phyloP scores from a whole-genome alignment of 1,140 invertebrate species.

The Brachionus manjavacas region DNA sequence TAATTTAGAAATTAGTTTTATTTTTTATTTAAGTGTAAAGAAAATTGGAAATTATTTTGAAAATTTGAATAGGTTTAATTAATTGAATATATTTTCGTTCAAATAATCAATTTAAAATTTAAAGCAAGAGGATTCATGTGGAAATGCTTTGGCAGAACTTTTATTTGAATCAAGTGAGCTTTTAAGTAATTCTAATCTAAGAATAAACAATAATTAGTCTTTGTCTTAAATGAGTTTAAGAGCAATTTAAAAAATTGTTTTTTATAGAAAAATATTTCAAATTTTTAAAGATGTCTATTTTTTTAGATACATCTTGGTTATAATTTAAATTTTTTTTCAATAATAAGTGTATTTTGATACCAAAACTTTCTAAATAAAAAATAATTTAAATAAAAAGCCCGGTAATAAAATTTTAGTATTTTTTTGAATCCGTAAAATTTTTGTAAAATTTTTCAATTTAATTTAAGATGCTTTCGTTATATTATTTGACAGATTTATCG shows the following conservation, averaged over 20 bases:
- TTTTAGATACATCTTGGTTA: too few species aligned
- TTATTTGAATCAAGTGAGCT: neutral
- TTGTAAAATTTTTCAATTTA: too few species aligned
- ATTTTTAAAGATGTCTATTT: too few species aligned
- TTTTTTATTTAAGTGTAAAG: neutral
- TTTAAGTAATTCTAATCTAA: neutral
- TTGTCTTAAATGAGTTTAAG: too few species aligned
- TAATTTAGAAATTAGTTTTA: neutral
- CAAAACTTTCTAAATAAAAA: too few species aligned
- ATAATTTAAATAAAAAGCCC: too few species aligned
- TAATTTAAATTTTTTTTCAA: too few species aligned
- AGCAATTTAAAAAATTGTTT: too few species aligned
- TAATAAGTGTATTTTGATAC: too few species aligned
- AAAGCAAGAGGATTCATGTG: neutral
- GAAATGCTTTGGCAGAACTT: neutral
- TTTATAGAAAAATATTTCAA: too few species aligned
- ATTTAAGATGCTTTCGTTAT: too few species aligned
- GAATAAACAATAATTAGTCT: neutral
- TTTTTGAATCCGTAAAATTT: neutral
- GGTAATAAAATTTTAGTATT: neutral
- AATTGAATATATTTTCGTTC: neutral
- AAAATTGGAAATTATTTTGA: neutral
- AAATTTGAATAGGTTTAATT: neutral
- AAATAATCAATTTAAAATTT: neutral
- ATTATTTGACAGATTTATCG: too few species aligned